A percentile compares a stretch with the other conserved stretches of the same genome.
These are phyloP conservation scores for Lathamus discolor DNA, from an alignment of 2,113 vertebrate species.

Conservation along the genomic window DNA sequence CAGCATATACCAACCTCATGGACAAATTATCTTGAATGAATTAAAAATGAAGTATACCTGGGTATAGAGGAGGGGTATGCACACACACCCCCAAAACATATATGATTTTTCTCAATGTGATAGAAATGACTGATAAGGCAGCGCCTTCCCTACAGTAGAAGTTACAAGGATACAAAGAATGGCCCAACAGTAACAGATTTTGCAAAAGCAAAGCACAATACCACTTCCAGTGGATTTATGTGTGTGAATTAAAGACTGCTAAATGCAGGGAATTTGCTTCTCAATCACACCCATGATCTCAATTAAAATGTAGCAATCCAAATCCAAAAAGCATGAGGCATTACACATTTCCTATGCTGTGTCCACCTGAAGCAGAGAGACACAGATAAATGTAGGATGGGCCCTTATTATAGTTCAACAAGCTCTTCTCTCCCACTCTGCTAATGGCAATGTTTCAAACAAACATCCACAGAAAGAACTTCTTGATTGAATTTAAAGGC, in stretches of 20 bases:
- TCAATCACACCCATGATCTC: neutral
- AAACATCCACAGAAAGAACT: neutral
- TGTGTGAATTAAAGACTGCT: neutral
- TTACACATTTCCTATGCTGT: neutral
- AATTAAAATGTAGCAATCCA: neutral
- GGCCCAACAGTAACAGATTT: neutral
- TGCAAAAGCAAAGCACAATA: neutral
- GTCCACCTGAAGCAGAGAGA: neutral
- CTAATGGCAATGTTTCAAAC: neutral
- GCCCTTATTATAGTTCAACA: neutral
- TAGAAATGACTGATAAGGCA: neutral
- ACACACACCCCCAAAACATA: neutral
- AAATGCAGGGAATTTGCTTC: neutral
- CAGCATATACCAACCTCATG: accelerated
- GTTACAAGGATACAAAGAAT: neutral
- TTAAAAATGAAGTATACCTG: neutral
- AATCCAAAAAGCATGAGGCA: neutral
- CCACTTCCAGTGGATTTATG: neutral
- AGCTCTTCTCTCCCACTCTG: neutral
- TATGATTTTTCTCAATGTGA: neutral
- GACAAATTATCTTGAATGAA: neutral
- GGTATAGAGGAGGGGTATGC: neutral
- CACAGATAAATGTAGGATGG: neutral
- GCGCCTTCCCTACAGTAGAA: neutral
- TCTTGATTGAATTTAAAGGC: neutral